These are phyloP conservation scores for Hycleus phaleratus DNA, from an alignment of 1,140 invertebrate species.

Conservation along the genomic window DNA sequence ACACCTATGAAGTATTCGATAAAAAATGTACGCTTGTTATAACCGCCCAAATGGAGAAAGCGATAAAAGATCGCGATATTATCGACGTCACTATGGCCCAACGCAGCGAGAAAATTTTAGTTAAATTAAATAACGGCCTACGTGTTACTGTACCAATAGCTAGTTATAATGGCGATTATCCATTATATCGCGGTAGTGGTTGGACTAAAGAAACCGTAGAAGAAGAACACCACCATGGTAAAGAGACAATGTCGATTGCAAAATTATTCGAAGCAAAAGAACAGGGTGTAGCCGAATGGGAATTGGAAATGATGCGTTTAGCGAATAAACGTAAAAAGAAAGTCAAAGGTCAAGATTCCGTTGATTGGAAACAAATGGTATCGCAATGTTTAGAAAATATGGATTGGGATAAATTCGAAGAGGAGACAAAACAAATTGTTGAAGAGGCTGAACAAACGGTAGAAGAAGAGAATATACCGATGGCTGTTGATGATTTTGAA, in stretches of 20 bases:
- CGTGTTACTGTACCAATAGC: constrained; percentile 61
- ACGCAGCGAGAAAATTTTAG: constrained; percentile 61
- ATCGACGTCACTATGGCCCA: constrained; percentile 66
- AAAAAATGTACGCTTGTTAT: constrained; percentile 65
- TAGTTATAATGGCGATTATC: constrained; percentile 51
- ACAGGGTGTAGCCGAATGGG: constrained; percentile 52
- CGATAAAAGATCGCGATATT: constrained; percentile 67
- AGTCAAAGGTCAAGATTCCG: constrained; percentile 40
- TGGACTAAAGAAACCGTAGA: constrained; percentile 53
- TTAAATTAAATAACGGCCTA: constrained; percentile 60
- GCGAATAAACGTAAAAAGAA: constrained; percentile 37
- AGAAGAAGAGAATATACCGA: constrained; percentile 37
- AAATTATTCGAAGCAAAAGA: constrained; percentile 73
- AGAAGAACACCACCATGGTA: constrained; percentile 49
- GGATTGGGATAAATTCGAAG: constrained; percentile 40
- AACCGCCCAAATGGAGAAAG: constrained; percentile 62
- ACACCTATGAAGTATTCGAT: constrained; percentile 58
- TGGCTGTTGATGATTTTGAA: constrained; percentile 47
- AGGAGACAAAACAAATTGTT: constrained; percentile 41
- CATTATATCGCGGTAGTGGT: constrained; percentile 54
- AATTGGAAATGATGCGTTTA: constrained; percentile 38
- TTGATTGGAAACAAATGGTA: constrained; percentile 36
- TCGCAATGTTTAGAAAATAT: constrained; percentile 34
- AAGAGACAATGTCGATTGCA: constrained; percentile 52
- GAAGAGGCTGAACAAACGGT: constrained; percentile 32